Conservation (phyloP, 2,113 vertebrate species). For the Nestor notabilis region DNA sequence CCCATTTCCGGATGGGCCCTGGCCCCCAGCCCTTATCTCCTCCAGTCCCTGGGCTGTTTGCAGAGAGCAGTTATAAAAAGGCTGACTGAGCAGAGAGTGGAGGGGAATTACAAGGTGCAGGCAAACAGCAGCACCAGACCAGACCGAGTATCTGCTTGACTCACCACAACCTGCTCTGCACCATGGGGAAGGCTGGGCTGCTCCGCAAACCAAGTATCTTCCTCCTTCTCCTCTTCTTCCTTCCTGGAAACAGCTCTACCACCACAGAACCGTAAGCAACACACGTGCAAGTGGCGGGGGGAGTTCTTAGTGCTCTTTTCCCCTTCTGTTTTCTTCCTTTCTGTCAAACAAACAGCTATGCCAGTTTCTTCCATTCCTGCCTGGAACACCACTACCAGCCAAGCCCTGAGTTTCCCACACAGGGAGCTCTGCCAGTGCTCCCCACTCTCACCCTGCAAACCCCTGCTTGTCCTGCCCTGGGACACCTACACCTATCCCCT, state of each 20-base stretch:
- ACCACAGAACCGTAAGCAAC: constrained; percentile 46
- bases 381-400: background rate
- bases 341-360: background rate
- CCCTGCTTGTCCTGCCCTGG: background rate
- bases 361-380: background rate
- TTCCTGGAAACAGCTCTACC: constrained; percentile 1
- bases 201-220: constrained; percentile 18
- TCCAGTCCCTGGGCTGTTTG: constrained; percentile 47
- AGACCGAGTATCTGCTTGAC: background rate
- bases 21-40: constrained; percentile 58
- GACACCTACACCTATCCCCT: background rate
- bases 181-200: constrained; percentile 32
- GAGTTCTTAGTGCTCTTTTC: background rate
- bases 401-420: background rate
- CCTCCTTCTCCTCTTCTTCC: constrained; percentile 37
- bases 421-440: background rate
- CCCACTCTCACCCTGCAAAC: background rate
- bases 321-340: background rate
- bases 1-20: constrained; percentile 23
- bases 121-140: background rate
- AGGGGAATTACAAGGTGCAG: constrained; percentile 8
- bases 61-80: constrained; percentile 41
- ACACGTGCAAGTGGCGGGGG: background rate
- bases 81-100: constrained; percentile 16
- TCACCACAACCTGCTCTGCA: background rate